Percentiles rank a stretch among this genome's conserved stretches.
Evolutionary conservation across 2,797 vertebrate genomes (phyloP).

Genomic region (Caiman crocodilus): DNA sequence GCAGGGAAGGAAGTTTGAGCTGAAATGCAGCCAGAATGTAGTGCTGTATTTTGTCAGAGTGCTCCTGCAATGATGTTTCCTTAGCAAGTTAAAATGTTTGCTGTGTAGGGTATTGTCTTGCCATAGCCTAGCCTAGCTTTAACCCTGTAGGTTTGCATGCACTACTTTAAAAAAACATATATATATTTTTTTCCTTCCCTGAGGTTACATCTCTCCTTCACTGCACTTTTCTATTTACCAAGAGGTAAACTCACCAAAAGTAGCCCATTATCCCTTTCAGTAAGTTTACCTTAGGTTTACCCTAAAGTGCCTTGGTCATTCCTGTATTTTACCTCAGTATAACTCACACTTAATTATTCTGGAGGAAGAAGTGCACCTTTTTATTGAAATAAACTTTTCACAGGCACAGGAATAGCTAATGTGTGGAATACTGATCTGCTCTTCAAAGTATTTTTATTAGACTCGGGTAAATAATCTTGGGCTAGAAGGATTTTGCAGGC

Average conservation of each 20-base stretch:
- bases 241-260: neutral
- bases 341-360: conserved; percentile 47
- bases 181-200: neutral
- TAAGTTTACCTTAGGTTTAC: neutral
- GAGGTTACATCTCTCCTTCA: neutral
- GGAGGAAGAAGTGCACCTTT: conserved; percentile 53
- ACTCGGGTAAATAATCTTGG: conserved; percentile 70
- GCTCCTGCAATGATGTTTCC: conserved; percentile 11
- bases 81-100: neutral
- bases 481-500: conserved; percentile 53
- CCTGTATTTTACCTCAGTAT: conserved; percentile 30
- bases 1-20: conserved; percentile 12
- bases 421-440: conserved; percentile 71
- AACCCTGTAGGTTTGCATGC: too few relatives aligned
- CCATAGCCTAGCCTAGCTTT: neutral
- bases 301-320: neutral
- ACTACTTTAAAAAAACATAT: too few relatives aligned
- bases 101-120: fast-evolving
- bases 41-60: conserved; percentile 18
- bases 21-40: conserved; percentile 15
- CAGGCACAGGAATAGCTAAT: conserved; percentile 64
- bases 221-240: neutral
- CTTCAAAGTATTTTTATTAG: conserved; percentile 67
- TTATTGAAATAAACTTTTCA: conserved; percentile 60
- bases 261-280: neutral